Evolutionary conservation across 1,140 invertebrate genomes (phyloP), one percentile per base, ranked within the genome.

Genomic region (Saccostrea glomerata): DNA sequence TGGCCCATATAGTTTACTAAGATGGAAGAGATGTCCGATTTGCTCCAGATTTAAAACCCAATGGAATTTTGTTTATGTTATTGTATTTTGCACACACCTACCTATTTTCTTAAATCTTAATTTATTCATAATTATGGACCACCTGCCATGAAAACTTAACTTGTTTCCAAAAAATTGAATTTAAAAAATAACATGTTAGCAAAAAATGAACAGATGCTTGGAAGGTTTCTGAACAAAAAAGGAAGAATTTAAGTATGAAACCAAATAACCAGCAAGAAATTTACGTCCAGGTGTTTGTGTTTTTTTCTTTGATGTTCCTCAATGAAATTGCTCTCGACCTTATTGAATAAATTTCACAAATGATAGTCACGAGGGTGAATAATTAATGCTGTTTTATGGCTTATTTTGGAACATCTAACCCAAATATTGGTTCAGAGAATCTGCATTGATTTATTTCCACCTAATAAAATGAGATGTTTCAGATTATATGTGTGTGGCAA

Each of bases 1-100:
- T 77, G 70, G 30, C 30, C 70, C 70, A 77, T 73, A 25, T 77
- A 30, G 23, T 77, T 77, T 77, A 30, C 25, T 36, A 36, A 77
- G 70, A 77, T 77, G 23, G 70, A 77, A 77, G 23, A 36, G 70
- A 77, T 77, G 70, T 77, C 70, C 70, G 30, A 77, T 11, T 77
- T 77, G 25, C 15, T 30, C 23, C 25, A 77, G 70, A 63, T 63
- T 77, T 77, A 36, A 30, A 77, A 15, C 9, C 70, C 15, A 36
- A 77, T 77, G 70, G 70, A 77, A 77, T 77, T 77, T 77, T 77
- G 70, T 77, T 77, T 77, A 77, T 77, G 70, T 77, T 77, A 30
- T 77, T 77, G 70, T 77, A 36, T 30, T 77, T 77, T 36, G 11
- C 25, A 73, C 70, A 30, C n/a, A 63, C 5, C 23, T 15, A 77